These are phyloP conservation scores for Drosophila leontia DNA, from an alignment of 1,140 invertebrate species.

Conservation along the genomic window DNA sequence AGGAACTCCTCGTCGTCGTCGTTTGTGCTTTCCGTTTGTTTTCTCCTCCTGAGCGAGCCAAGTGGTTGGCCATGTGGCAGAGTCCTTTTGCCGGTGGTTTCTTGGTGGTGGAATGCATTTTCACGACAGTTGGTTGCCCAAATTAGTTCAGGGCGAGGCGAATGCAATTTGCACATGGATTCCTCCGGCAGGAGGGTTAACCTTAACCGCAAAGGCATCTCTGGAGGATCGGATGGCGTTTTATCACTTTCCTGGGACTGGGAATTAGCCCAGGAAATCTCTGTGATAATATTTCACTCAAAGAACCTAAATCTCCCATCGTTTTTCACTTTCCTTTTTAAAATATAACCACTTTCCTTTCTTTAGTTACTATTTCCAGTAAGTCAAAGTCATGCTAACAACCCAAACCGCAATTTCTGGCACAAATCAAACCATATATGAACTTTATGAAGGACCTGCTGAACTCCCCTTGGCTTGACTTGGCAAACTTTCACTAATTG, in stretches of 20 bases:
- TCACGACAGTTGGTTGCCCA: slow-evolving; percentile 60
- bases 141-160: slow-evolving; percentile 54
- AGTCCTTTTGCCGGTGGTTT: slow-evolving; percentile 5
- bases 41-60: slow-evolving; percentile 8
- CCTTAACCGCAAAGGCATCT: slow-evolving; percentile 42
- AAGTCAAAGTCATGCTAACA: slow-evolving; percentile 8
- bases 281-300: not conserved
- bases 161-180: slow-evolving; percentile 50
- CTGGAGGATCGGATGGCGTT: not conserved
- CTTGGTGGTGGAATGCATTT: slow-evolving; percentile 45
- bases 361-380: not conserved
- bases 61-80: slow-evolving; percentile 28
- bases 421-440: slow-evolving; percentile 16
- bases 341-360: not conserved
- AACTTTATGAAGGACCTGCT: slow-evolving; percentile 23
- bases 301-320: not conserved
- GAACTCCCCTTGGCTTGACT: slow-evolving; percentile 2
- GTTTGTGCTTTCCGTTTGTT: slow-evolving; percentile 25
- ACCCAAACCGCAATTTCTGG: not conserved
- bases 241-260: slow-evolving; percentile 1
- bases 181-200: slow-evolving; percentile 1
- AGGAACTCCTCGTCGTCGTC: slow-evolving; percentile 5
- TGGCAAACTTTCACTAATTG: slow-evolving; percentile 69
- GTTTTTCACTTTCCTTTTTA: not conserved
- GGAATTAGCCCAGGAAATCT: not conserved